Conservation (phyloP, 2,888 invertebrate species). For the Coelinius sp. region DNA sequence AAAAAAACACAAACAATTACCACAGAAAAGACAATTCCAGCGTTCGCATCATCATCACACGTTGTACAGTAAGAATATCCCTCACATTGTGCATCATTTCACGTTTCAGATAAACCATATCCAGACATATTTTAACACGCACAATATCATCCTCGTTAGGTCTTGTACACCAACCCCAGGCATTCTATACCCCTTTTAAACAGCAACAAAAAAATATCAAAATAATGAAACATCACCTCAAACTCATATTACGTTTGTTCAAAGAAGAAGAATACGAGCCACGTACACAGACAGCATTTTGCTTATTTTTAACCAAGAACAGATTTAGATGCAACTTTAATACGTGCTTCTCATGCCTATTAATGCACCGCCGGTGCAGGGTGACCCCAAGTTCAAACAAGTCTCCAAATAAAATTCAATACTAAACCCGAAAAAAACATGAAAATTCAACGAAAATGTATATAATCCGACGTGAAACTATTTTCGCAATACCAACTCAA, state of each 20-base stretch:
- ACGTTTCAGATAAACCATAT: not conserved
- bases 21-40: not conserved
- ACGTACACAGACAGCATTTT: not conserved
- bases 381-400: slow-evolving; percentile 4
- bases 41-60: not conserved
- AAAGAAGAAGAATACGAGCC: not conserved
- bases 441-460: not conserved
- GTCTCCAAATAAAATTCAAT: not conserved
- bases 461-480: not conserved
- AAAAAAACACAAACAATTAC: not conserved
- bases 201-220: not conserved
- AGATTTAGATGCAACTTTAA: slow-evolving; percentile 24
- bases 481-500: not conserved
- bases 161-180: not conserved
- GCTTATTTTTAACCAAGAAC: slow-evolving; percentile 17
- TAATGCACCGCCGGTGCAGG: slow-evolving; percentile 21
- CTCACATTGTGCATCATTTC: not conserved
- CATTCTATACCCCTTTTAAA: not conserved
- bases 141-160: not conserved
- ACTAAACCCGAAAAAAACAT: not conserved
- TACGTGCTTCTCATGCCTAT: slow-evolving; percentile 8
- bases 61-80: not conserved
- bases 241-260: not conserved
- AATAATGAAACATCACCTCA: not conserved
- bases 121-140: not conserved